A percentile compares a stretch with the other conserved stretches of the same genome.
These are phyloP conservation scores for Conopomorpha cramerella DNA, from an alignment of 1,140 invertebrate genomes.

Conservation along the genomic window DNA sequence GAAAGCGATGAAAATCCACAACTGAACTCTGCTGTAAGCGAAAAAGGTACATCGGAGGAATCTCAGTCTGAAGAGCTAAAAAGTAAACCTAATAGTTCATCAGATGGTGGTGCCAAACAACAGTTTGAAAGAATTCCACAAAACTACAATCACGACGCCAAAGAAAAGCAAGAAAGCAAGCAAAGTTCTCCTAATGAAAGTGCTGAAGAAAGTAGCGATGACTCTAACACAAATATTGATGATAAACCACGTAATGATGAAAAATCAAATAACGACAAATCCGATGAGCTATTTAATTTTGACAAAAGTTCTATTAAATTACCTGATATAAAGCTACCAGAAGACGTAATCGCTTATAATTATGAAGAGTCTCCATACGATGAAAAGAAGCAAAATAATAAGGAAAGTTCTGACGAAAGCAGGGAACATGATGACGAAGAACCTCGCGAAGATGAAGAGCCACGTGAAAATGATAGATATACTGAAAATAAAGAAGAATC, in stretches of 20 bases:
- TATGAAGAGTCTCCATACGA: slow-evolving; percentile 13
- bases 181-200: no score
- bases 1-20: background rate
- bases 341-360: slow-evolving; percentile 34
- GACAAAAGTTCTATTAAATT: slow-evolving; percentile 31
- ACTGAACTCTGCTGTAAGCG: no score
- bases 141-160: background rate
- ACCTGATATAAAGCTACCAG: slow-evolving; percentile 45
- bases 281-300: slow-evolving; percentile 22
- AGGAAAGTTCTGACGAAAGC: slow-evolving; percentile 8
- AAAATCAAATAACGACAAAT: slow-evolving; percentile 3
- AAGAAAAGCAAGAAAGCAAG: no score
- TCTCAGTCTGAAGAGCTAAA: background rate
- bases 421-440: slow-evolving; percentile 18
- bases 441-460: slow-evolving; percentile 7
- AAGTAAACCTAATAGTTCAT: background rate
- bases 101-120: background rate
- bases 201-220: background rate
- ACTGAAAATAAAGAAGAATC: slow-evolving; percentile 6
- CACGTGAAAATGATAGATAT: background rate
- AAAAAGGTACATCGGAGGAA: background rate
- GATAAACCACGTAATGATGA: slow-evolving; percentile 4
- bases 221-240: slow-evolving; percentile 2
- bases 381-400: slow-evolving; percentile 11
- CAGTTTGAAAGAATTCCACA: background rate